These are phyloP conservation scores for Argyresthia goedartella DNA, from an alignment of 2,888 invertebrate species.

Conservation along the genomic window DNA sequence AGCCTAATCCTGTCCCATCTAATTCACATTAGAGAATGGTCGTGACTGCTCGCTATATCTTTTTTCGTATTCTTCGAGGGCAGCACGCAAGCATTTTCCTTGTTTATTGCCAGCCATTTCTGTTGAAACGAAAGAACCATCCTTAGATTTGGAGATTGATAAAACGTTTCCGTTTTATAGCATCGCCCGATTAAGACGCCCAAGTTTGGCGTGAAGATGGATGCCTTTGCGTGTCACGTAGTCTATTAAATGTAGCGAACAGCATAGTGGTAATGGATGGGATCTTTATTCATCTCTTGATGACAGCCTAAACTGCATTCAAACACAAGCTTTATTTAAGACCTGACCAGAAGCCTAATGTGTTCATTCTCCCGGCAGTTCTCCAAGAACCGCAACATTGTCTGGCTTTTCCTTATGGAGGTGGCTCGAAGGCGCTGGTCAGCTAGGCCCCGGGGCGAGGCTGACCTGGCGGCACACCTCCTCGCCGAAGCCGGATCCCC, in stretches of 20 bases:
- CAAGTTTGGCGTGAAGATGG: too few species aligned
- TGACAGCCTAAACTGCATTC: too few species aligned
- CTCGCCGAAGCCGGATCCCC: slow-evolving; percentile 37
- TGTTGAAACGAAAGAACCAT: slow-evolving; percentile 25
- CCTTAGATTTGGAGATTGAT: slow-evolving; percentile 5
- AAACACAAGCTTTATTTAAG: too few species aligned
- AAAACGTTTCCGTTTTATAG: background rate
- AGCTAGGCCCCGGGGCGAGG: slow-evolving; percentile 37
- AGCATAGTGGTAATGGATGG: too few species aligned
- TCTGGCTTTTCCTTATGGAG: slow-evolving; percentile 80
- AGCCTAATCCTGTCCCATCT: slow-evolving; percentile 47
- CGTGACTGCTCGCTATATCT: slow-evolving; percentile 54
- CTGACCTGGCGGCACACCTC: slow-evolving; percentile 32
- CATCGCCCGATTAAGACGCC: too few species aligned
- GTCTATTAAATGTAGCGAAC: too few species aligned
- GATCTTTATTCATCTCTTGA: too few species aligned
- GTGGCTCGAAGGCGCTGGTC: slow-evolving; percentile 75
- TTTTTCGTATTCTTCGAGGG: slow-evolving; percentile 24
- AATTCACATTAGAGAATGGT: slow-evolving; percentile 45
- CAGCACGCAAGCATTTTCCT: slow-evolving; percentile 50
- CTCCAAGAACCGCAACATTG: slow-evolving; percentile 33
- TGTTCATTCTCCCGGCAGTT: slow-evolving; percentile 23
- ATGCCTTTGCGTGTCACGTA: too few species aligned
- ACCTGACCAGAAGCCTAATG: too few species aligned
- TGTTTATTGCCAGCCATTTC: slow-evolving; percentile 46